Conservation (phyloP, 30 jellyfish, hydroid and myxozoan genomes). For the Chrysaora quinquecirrha region DNA sequence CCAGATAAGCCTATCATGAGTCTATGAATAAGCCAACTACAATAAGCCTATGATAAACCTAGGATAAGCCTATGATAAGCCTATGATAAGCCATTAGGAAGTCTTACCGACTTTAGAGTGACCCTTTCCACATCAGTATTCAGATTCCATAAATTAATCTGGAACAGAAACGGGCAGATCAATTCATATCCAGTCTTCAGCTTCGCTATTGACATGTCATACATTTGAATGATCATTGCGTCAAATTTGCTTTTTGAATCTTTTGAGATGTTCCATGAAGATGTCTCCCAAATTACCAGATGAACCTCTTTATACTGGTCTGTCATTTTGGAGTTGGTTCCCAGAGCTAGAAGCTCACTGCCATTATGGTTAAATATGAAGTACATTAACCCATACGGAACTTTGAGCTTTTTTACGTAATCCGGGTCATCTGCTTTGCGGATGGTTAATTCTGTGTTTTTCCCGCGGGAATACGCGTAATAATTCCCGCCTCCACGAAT, state of each 20-base stretch:
- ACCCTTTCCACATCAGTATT: slow-evolving; percentile 80
- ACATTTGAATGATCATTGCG: slow-evolving; percentile 43
- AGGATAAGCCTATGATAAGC: too few relatives aligned
- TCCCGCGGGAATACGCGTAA: slow-evolving; percentile 73
- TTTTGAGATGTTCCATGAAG: slow-evolving; percentile 63
- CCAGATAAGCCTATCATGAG: too few relatives aligned
- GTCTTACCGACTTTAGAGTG: slow-evolving; percentile 78
- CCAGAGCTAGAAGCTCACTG: slow-evolving; percentile 37
- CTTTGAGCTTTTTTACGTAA: slow-evolving; percentile 50
- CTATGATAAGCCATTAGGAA: too few relatives aligned
- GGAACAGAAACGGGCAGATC: slow-evolving; percentile 83
- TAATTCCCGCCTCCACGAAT: slow-evolving; percentile 64
- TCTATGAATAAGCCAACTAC: too few relatives aligned
- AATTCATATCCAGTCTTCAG: slow-evolving; percentile 68
- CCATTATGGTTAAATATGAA: slow-evolving; percentile 50
- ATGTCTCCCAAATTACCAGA: slow-evolving; percentile 56
- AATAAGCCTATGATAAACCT: too few relatives aligned
- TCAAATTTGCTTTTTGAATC: slow-evolving; percentile 54
- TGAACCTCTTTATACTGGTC: slow-evolving; percentile 58
- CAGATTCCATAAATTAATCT: slow-evolving; percentile 83
- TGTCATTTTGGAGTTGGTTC: slow-evolving; percentile 37
- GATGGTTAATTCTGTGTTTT: slow-evolving; percentile 15
- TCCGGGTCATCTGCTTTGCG: slow-evolving; percentile 48
- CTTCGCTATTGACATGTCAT: slow-evolving; percentile 30
- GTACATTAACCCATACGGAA: slow-evolving; percentile 31